phyloP scores from a whole-genome alignment of 1,140 invertebrate species.

The Apis laboriosa region DNA sequence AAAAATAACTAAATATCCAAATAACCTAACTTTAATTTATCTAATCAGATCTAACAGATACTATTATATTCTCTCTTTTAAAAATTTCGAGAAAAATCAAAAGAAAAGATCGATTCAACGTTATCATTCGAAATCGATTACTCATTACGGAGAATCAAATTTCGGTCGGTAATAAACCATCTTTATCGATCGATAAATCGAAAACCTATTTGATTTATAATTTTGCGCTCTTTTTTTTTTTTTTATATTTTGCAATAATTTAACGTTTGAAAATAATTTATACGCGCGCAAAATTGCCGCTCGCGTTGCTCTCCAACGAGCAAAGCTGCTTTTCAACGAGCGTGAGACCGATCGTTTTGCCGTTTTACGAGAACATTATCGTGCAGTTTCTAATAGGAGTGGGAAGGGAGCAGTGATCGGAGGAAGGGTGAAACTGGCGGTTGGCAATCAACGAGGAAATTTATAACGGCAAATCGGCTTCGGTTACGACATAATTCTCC shows the following conservation, averaged over 20 bases:
- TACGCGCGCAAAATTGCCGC: not conserved
- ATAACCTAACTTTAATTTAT: too few relatives aligned
- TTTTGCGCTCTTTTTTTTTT: not conserved
- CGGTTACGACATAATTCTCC: constrained; percentile 38
- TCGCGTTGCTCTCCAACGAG: not conserved
- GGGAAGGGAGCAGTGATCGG: not conserved
- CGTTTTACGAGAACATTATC: constrained; percentile 18
- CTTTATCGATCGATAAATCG: too few relatives aligned
- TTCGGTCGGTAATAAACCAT: too few relatives aligned
- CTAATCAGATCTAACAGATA: too few relatives aligned
- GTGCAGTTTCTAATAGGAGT: not conserved
- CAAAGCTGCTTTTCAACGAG: not conserved
- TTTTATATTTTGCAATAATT: too few relatives aligned
- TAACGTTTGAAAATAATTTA: not conserved
- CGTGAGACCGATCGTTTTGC: not conserved
- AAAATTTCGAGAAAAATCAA: too few relatives aligned
- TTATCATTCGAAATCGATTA: too few relatives aligned
- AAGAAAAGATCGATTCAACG: too few relatives aligned
- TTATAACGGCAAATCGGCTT: constrained; percentile 13
- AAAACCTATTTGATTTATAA: not conserved
- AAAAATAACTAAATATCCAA: too few relatives aligned
- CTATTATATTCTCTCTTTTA: too few relatives aligned
- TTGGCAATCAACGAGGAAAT: constrained; percentile 14
- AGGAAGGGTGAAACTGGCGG: not conserved
- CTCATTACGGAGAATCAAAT: too few relatives aligned